Evolutionary conservation across 2,888 invertebrate genomes (phyloP).

Genomic region (Petrolisthes cinctipes): DNA sequence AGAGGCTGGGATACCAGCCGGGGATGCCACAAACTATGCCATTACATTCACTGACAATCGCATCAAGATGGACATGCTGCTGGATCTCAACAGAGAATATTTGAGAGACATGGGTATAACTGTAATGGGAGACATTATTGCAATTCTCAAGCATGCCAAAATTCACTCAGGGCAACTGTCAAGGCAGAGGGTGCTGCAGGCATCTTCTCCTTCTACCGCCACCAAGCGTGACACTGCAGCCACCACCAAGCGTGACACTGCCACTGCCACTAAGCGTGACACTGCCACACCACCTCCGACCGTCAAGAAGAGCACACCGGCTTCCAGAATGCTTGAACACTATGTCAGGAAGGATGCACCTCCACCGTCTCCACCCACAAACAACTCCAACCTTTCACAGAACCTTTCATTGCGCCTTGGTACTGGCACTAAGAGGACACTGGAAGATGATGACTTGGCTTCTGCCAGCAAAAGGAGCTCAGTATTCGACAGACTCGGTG

Average conservation of each 20-base stretch:
- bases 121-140: conserved; percentile 77
- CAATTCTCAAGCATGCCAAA: conserved; percentile 77
- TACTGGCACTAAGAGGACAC: conserved; percentile 31
- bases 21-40: conserved; percentile 85
- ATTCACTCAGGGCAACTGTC: conserved; percentile 58
- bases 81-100: conserved; percentile 88
- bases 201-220: not conserved
- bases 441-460: conserved; percentile 44
- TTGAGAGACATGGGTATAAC: conserved; percentile 89
- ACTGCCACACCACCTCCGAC: conserved; percentile 9
- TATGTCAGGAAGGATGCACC: conserved; percentile 64
- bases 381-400: conserved; percentile 38
- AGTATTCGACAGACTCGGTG: conserved; percentile 64
- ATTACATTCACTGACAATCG: conserved; percentile 88
- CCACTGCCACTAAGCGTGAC: conserved; percentile 3
- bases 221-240: not conserved
- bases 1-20: conserved; percentile 84
- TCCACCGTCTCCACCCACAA: conserved; percentile 42
- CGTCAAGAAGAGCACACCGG: conserved; percentile 63
- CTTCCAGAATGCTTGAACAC: conserved; percentile 63
- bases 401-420: conserved; percentile 56
- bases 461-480: conserved; percentile 55
- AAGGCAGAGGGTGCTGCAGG: conserved; percentile 56
- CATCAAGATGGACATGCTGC: conserved; percentile 86
- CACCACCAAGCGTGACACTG: conserved; percentile 11